Evolutionary conservation across 2,797 vertebrate species (phyloP), one percentile per base, ranked within the genome.

Genomic region (Poeciliopsis presidionis): DNA sequence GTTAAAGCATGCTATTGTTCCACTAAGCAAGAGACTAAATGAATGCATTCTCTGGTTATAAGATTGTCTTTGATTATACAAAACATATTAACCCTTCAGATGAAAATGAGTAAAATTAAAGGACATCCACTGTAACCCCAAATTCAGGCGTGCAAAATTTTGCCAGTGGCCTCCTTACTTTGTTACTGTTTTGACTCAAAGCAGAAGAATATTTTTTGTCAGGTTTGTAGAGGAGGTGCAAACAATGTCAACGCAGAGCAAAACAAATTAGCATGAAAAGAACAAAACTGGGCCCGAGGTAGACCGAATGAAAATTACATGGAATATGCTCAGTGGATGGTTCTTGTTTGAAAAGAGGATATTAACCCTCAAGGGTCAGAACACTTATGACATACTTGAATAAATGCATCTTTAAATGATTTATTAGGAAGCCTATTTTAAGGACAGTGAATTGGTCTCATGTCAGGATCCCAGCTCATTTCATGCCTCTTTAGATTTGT

Each of bases 241-340:
- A 89, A 85, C 77, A 84, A 76, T 82, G 80, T 75, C 83, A 86
- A 90, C 82, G 83, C 65, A 77, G 53, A 82, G 73, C 80, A 87
- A 89, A 88, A 76, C 36, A 81, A 90, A 91, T 90, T 78, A 88
- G 86, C 76, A 76, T 81, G 76, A 90, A 82, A 81, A 85, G 77
- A 74, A 88, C 72, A 86, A 83, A 92, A 74, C 47, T 70, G 59
- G 53, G 73, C 87, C 89, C 4, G 18, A 49, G 82, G 88, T 43
- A 5, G 28, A 78, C 78, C 25, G 55, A 80, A 86, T 88, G 76
- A 79, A 76, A 88, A 92, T 92, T 85, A 88, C 75, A 86, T 43
- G 53, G 73, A 86, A 85, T 86, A 84, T 84, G 53, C 73, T 81
- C 46, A 65, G 80, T 61, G 67, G 55, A 78, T 65, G 81, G 69